Evolutionary conservation across 2,797 vertebrate species (phyloP), one percentile per base, ranked within the genome.

Genomic region (Propithecus deckenii): DNA sequence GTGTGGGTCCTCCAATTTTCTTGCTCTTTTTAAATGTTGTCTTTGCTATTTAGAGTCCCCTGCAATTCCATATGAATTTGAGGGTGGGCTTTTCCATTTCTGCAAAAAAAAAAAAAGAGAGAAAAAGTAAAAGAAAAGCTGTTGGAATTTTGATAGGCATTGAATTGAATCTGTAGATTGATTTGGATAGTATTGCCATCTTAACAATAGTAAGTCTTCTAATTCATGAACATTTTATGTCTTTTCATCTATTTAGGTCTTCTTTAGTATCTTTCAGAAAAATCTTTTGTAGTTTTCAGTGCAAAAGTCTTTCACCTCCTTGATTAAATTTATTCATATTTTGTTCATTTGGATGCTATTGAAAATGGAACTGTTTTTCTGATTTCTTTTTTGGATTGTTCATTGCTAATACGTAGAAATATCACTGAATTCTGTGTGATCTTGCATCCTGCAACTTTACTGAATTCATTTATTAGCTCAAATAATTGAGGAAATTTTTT

Each of bases 281-380:
- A n/a, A 72, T n/a, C 20, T 80, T 93, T 88, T 78, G 0, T 69
- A 78, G 7, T 74, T 93, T 90, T 88, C 17, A 71, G 11, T 20
- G 11, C 20, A 63, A 5, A 52, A 32, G 6, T 88, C 7, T 94
- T 92, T 94, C 28, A 65, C 7, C 14, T 81, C 12, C 28, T 95
- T 30, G n/a, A 20, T 74, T 91, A 83, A 88, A 79, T 91, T 88
- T 95, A 84, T 88, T 76, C 63, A 4, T 65, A 41, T 85, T 91
- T 95, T 86, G 61, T 84, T 91, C 32, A 61, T 89, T 59, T 85
- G 43, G 28, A 85, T 74, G 2, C 32, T 90, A 25, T 69, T 88
- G 2, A 84, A 86, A 81, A 25, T 65, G 7, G 15, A 76, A 86
- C 41, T 83, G 14, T 75, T 65, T 74, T 59, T 71, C 6, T 71